Evolutionary conservation across 1,140 invertebrate genomes (phyloP).

Genomic region (Palaemon carinicauda): DNA sequence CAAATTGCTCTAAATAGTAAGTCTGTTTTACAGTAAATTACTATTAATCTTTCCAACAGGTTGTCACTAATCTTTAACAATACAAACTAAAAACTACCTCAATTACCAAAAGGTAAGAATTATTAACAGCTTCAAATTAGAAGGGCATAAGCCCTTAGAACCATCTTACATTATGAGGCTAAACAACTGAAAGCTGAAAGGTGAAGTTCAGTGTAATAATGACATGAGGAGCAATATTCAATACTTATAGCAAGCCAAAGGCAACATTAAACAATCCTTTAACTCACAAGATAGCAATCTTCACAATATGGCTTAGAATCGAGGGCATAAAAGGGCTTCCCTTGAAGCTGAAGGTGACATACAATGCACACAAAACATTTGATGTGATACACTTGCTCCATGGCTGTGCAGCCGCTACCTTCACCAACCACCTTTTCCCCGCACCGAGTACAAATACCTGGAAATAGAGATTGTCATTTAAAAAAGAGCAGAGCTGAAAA

Average conservation of each 20-base stretch:
- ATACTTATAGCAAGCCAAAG: background rate
- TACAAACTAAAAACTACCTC: no score
- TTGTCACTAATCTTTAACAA: no score
- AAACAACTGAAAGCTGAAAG: no score
- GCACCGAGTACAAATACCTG: constrained; percentile 88
- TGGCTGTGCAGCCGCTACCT: constrained; percentile 92
- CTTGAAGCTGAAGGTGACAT: constrained; percentile 88
- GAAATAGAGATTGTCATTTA: constrained; percentile 58
- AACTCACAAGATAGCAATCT: constrained; percentile 84
- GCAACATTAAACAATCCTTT: background rate
- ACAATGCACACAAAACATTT: constrained; percentile 91
- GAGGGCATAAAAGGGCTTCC: constrained; percentile 93
- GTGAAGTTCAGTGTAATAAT: no score
- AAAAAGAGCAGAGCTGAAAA: background rate
- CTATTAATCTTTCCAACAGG: no score
- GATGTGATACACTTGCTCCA: constrained; percentile 96
- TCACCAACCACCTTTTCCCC: constrained; percentile 89
- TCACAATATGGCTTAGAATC: constrained; percentile 95
- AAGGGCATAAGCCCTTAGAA: no score
- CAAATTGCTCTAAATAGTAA: no score
- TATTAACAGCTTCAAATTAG: no score
- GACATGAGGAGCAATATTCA: background rate
- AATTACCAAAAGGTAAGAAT: no score
- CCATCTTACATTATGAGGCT: no score
- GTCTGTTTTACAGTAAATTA: no score